Conservation (phyloP, 2,888 invertebrate species). For the Ophioninae sp. region DNA sequence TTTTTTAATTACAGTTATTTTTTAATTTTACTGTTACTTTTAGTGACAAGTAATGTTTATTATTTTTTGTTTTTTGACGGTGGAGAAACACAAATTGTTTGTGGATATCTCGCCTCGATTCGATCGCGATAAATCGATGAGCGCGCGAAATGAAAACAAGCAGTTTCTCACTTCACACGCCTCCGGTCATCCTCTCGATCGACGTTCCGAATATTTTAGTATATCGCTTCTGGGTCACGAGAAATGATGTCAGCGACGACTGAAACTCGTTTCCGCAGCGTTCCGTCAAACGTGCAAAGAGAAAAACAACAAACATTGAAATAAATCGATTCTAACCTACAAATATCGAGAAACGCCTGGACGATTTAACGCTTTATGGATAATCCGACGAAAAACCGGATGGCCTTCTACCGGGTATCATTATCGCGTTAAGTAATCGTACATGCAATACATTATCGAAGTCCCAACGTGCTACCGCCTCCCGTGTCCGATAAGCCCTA, state of each 20-base stretch:
- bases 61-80: too few relatives aligned
- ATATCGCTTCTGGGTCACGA: conserved; percentile 71
- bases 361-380: conserved; percentile 25
- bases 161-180: conserved; percentile 37
- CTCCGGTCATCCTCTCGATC: conserved; percentile 10
- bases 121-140: not conserved
- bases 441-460: conserved; percentile 46
- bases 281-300: conserved; percentile 16
- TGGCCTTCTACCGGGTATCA: conserved; percentile 42
- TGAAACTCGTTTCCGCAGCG: conserved; percentile 71
- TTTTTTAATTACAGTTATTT: not conserved
- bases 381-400: conserved; percentile 52
- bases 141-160: conserved; percentile 10
- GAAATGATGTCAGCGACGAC: conserved; percentile 75
- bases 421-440: conserved; percentile 56
- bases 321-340: not conserved
- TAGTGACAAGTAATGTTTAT: too few relatives aligned
- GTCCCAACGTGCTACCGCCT: conserved; percentile 36
- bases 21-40: too few relatives aligned
- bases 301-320: not conserved
- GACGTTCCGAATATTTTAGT: conserved; percentile 70
- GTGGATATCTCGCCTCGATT: conserved; percentile 6
- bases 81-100: not conserved
- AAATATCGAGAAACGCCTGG: conserved; percentile 8
- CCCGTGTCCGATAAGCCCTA: conserved; percentile 27